A percentile compares a stretch with the other conserved stretches of the same genome.
phyloP scores from a whole-genome alignment of 2,113 vertebrate genomes.

The Pagrus major region DNA sequence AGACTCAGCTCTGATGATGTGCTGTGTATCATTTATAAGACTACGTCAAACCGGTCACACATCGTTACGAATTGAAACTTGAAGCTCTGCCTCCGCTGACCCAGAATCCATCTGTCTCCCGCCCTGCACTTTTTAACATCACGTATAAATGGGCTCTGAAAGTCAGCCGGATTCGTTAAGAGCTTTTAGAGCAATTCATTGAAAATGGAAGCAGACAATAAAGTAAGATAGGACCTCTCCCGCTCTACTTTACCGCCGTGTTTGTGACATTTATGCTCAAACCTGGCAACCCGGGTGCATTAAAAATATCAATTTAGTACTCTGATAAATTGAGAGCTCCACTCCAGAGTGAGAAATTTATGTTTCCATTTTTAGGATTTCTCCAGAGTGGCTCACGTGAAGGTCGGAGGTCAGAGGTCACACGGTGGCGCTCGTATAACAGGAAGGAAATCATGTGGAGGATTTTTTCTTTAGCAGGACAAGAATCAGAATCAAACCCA shows the following conservation, averaged over 20 bases:
- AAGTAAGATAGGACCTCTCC: background rate
- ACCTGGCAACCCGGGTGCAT: constrained; percentile 19
- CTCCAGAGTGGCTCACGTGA: background rate
- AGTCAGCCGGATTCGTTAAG: constrained; percentile 40
- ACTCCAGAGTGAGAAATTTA: background rate
- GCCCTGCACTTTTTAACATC: constrained; percentile 30
- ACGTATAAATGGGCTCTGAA: constrained; percentile 34
- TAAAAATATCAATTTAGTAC: constrained; percentile 31
- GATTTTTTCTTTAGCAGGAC: no score
- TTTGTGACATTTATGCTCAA: constrained; percentile 26
- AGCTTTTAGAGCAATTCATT: constrained; percentile 52
- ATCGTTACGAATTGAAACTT: background rate
- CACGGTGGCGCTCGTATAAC: no score
- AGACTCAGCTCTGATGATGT: background rate
- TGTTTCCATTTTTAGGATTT: background rate
- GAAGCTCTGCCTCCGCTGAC: constrained; percentile 20
- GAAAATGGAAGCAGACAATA: constrained; percentile 48
- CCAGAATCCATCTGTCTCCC: constrained; percentile 32
- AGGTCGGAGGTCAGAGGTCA: constrained; percentile 3
- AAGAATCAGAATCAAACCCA: no score
- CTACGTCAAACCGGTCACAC: background rate
- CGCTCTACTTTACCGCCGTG: constrained; percentile 15
- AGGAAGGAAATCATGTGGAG: no score
- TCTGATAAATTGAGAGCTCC: constrained; percentile 14
- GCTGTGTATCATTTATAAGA: background rate